Evolutionary conservation across 2,888 invertebrate genomes (phyloP).

Genomic region (Augochlorella aurata): DNA sequence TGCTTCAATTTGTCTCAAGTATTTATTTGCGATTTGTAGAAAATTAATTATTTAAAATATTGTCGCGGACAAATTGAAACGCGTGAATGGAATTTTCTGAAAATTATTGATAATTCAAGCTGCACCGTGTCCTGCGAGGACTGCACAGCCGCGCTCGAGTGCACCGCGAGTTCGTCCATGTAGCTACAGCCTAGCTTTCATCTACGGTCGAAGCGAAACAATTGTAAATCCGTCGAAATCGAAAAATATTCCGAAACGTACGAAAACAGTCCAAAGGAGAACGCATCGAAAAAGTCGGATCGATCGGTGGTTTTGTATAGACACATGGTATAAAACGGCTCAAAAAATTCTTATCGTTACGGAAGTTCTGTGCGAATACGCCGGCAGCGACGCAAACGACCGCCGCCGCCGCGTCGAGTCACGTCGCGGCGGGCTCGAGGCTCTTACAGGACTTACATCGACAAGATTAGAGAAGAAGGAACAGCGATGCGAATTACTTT

Average conservation of each 20-base stretch:
- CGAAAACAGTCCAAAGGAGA: constrained; percentile 45
- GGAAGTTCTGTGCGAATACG: constrained; percentile 32
- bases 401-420: background rate
- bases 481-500: background rate
- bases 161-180: background rate
- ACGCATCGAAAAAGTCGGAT: constrained; percentile 31
- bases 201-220: constrained; percentile 37
- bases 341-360: constrained; percentile 53
- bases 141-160: background rate
- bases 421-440: background rate
- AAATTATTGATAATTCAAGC: background rate
- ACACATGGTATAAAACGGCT: constrained; percentile 30
- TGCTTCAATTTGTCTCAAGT: no score
- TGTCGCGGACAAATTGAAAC: no score
- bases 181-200: constrained; percentile 6
- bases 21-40: no score
- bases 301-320: constrained; percentile 13
- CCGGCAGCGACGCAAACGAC: constrained; percentile 13
- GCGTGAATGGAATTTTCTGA: no score
- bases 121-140: background rate
- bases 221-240: constrained; percentile 55
- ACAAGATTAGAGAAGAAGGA: background rate
- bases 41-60: no score
- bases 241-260: constrained; percentile 50
- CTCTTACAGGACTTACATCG: background rate